Evolutionary conservation across 2,797 vertebrate species (phyloP).

Genomic region (Distichodus sexfasciatus): DNA sequence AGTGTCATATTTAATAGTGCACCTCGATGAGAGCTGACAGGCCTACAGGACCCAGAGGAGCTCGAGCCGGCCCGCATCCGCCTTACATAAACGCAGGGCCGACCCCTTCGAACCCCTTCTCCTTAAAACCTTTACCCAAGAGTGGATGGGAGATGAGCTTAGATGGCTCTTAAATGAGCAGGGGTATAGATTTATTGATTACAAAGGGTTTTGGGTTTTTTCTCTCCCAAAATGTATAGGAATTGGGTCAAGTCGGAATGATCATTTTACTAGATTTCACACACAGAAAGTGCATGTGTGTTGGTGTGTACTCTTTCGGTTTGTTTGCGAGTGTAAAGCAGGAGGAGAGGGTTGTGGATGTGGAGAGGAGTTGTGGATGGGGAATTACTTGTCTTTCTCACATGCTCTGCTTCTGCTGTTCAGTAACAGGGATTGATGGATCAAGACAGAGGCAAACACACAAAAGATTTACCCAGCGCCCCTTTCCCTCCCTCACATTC

Average conservation of each 20-base stretch:
- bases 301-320: too few relatives aligned
- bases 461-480: conserved; percentile 44
- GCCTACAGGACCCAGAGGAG: conserved; percentile 38
- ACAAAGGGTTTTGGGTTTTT: too few relatives aligned
- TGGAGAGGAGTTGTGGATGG: not conserved
- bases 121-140: not conserved
- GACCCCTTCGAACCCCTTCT: too few relatives aligned
- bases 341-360: not conserved
- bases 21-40: conserved; percentile 39
- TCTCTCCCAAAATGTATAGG: too few relatives aligned
- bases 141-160: not conserved
- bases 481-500: conserved; percentile 42
- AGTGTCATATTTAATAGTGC: conserved; percentile 43
- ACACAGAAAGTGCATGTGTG: too few relatives aligned
- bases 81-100: conserved; percentile 26
- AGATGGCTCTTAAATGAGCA: too few relatives aligned
- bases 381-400: conserved; percentile 68
- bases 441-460: conserved; percentile 54
- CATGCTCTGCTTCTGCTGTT: conserved; percentile 61
- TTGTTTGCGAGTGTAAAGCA: not conserved
- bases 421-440: conserved; percentile 70
- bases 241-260: too few relatives aligned
- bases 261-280: too few relatives aligned
- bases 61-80: not conserved
- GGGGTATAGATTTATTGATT: not conserved